phyloP scores from a whole-genome alignment of 2,888 invertebrate genomes.

The Euzetes globulus region DNA sequence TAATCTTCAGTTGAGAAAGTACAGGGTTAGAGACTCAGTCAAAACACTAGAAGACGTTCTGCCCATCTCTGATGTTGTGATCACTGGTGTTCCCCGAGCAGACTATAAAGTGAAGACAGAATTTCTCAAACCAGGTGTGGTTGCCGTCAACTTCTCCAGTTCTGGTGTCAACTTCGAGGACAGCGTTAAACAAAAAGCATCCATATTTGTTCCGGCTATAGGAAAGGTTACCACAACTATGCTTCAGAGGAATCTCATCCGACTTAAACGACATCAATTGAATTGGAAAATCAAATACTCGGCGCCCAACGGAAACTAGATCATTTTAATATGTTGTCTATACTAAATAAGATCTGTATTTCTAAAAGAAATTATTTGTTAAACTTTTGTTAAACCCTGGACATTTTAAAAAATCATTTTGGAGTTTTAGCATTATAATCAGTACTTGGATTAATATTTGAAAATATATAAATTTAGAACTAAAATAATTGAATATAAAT shows the following conservation, averaged over 20 bases:
- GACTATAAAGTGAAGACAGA: slow-evolving; percentile 30
- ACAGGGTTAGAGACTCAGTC: slow-evolving; percentile 26
- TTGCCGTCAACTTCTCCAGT: slow-evolving; percentile 36
- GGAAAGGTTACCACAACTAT: slow-evolving; percentile 37
- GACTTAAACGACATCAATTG: slow-evolving; percentile 32
- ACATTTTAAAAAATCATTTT: too few relatives aligned
- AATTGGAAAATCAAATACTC: slow-evolving; percentile 19
- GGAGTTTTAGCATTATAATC: too few relatives aligned
- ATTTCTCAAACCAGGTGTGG: slow-evolving; percentile 30
- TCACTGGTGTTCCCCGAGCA: slow-evolving; percentile 35
- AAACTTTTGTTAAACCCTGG: too few relatives aligned
- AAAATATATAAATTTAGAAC: too few relatives aligned
- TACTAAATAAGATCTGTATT: too few relatives aligned
- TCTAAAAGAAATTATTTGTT: too few relatives aligned
- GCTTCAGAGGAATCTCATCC: slow-evolving; percentile 35
- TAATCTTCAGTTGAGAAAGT: slow-evolving; percentile 16
- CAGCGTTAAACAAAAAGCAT: slow-evolving; percentile 26
- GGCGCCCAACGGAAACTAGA: background rate
- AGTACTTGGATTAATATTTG: too few relatives aligned
- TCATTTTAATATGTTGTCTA: too few relatives aligned
- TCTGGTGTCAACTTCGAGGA: slow-evolving; percentile 34
- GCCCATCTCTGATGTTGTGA: slow-evolving; percentile 35
- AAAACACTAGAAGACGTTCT: slow-evolving; percentile 33
- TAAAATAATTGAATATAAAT: too few relatives aligned
- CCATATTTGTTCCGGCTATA: slow-evolving; percentile 33